Base-by-base conservation (phyloP, 2,797 vertebrate genomes). In the Triplophysa bombifrons region DNA sequence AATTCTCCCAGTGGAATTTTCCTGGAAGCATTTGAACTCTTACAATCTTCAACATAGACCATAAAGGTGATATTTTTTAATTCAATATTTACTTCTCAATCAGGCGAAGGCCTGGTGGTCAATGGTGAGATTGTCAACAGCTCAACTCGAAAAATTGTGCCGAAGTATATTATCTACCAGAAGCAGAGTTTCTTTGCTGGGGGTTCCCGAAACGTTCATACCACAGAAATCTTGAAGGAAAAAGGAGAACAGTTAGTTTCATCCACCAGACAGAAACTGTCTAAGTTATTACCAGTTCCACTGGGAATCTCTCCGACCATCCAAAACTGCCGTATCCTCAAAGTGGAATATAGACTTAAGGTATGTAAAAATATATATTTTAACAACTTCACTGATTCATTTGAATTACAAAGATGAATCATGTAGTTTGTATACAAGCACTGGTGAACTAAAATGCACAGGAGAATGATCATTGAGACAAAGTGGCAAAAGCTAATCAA, bases 21-120 rank as follows among this genome's bases (percentile, higher is more conserved):
- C 30, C 17, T n/a, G 17, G 9, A 64, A 34, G 17, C 34, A 64
- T n/a, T 64, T 19, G 17, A 64, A 38, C 1, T 19, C 7, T 19
- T 64, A 19, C 17, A 46, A 2, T 17, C 17, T 46, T 1, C 5
- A 13, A 27, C 58, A n/a, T 13, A 66, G 8, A 20, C 0, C 19
- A 74, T 14, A 0, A 61, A 4, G 27, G 22, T 7, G 13, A 2
- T 16, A 16, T 53, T 16, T n/a, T 48, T 70, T 38, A 76, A 67
- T 46, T 19, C 22, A 68, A 1, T 56, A 16, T 58, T 72, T 50
- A 60, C 27, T 68, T 79, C n/a, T 25, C 20, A 46, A 64, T 63
- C 85, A 94, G 95, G 95, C 89, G 94, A 96, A 92, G 92, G 90
- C 78, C 91, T 95, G 88, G 92, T 93, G 84, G 93, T 96, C 83